phyloP scores from a whole-genome alignment of 2,888 invertebrate species.

The Autographa gamma region DNA sequence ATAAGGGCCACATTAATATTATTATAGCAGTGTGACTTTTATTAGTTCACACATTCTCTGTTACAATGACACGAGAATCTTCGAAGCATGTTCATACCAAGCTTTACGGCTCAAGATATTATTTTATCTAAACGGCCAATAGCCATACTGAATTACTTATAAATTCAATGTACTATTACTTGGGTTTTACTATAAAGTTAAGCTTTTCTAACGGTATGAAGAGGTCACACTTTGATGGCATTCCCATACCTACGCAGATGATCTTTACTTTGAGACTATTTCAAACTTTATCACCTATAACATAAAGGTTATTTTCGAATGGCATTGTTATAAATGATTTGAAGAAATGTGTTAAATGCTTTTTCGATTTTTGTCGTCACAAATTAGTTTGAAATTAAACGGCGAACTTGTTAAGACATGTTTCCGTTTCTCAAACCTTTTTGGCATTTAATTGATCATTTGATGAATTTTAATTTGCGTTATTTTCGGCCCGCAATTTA shows the following conservation, averaged over 20 bases:
- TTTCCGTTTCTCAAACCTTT: constrained; percentile 10
- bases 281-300: constrained; percentile 1
- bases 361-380: constrained; percentile 18
- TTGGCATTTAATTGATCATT: constrained; percentile 18
- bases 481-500: constrained; percentile 6
- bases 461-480: constrained; percentile 11
- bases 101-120: constrained; percentile 22
- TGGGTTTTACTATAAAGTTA: constrained; percentile 59
- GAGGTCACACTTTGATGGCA: constrained; percentile 43
- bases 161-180: constrained; percentile 57
- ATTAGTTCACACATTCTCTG: constrained; percentile 22
- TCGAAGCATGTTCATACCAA: constrained; percentile 5
- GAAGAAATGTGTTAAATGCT: constrained; percentile 8
- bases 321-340: constrained; percentile 6
- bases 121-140: constrained; percentile 40
- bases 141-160: constrained; percentile 60
- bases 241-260: constrained; percentile 25
- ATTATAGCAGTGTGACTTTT: background rate
- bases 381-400: constrained; percentile 11
- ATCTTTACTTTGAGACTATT: constrained; percentile 16
- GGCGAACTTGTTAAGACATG: background rate
- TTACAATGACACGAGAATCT: background rate
- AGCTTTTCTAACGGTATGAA: constrained; percentile 36
- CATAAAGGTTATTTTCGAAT: constrained; percentile 17
- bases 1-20: too few species aligned